Evolutionary conservation across 2,113 vertebrate species (phyloP), one percentile per base, ranked within the genome.

Genomic region (Sisor rabdophorus): DNA sequence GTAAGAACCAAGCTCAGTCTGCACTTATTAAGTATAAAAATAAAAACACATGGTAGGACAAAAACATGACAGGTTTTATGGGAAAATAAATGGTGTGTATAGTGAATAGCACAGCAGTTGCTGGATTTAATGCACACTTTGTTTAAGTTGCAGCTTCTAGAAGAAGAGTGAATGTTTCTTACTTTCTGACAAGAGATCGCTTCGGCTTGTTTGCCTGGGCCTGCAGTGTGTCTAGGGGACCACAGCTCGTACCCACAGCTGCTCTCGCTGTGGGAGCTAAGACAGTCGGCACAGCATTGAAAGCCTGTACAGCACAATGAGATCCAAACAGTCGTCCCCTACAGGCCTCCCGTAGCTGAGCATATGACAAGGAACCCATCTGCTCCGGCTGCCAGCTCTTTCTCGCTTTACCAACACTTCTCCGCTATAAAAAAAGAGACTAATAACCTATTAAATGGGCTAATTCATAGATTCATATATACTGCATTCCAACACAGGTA

Each of bases 401-500:
- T 5, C 50, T 54, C 24, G n/a, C 19, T 48, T 55, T 22, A 44
- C 13, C 20, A 30, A 2, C 67, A 44, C 11, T 15, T 0, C 24
- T 24, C n/a, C 10, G n/a, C 28, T 1, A 16, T 54, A 47, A 26
- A 72, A n/a, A 69, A n/a, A 30, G 40, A 59, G 58, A 79, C 56
- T 36, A 36, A 36, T 36, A 7, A 36, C 32, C 32, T n/a, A n/a
- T n/a, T n/a, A 73, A 47, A 72, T 83, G 79, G 80, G 67, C 70
- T 82, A 72, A 75, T 30, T 61, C 75, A 78, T 80, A 48, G 83
- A 80, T 81, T 79, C 71, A 61, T 61, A 19, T 19, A 74, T 74
- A 61, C 54, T 56, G 19, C 52, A 13, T 20, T 64, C 69, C 53
- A 40, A 30, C 79, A 22, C 72, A 98, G 96, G 89, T 98, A 98